Evolutionary conservation across 2,113 vertebrate genomes (phyloP), one percentile per base, ranked within the genome.

Genomic region (Arizona elegans): DNA sequence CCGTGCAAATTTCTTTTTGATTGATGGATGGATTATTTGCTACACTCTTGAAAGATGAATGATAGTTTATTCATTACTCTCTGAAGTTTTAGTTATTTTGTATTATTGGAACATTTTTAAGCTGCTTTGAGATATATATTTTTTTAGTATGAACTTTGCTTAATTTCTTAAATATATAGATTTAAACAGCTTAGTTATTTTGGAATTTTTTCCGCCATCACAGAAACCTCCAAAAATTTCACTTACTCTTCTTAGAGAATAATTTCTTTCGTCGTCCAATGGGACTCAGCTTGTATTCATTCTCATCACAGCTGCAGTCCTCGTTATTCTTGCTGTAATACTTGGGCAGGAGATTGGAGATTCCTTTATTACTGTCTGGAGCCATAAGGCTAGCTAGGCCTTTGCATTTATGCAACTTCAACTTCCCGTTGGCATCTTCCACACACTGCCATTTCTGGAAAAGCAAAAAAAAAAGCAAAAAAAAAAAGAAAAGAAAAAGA

Each of bases 361-460:
- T 93, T 88, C 97, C 97, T 95, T 98, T 97, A 93, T 92, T 62
- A 29, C 81, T 91, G 0, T 97, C 96, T 0, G 97, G 96, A 92
- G 98, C 97, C 86, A 96, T 96, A 56, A 98, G 97, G 92, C 96
- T 97, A 0, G 96, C 96, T 88, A 98, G 97, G 88, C 98, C 98
- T 96, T 99, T 99, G 96, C 99, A 99, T 96, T 99, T 99, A 96
- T 98, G 98, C n/a, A 99, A 97, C 93, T 99, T 98, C 92, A 99
- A 98, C 54, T 98, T 99, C 88, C 99, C 99, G 1, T 97, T 97
- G 29, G 98, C 95, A 89, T 99, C 99, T 97, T 99, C 99, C 92
- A 99, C 98, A 91, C 99, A 99, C 97, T 99, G 99, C 99, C 99
- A 99, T 93, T 99, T 99, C 99, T 99, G 97, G 52, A 89, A 62